These are phyloP conservation scores for Drosophila pectinifera DNA, from an alignment of 1,140 invertebrate genomes.

Conservation along the genomic window DNA sequence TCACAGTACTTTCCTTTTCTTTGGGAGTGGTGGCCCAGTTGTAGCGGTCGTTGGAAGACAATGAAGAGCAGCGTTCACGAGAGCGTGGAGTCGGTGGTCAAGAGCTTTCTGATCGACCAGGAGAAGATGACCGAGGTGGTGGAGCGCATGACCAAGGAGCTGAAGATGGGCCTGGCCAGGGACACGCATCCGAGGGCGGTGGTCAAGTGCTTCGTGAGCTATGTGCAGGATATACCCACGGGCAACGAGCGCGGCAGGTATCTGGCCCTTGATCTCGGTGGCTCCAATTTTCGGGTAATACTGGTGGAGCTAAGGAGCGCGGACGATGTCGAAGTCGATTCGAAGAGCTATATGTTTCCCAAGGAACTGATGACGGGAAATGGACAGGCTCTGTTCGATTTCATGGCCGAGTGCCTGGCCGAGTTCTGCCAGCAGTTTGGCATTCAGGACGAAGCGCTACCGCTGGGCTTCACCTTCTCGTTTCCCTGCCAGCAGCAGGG, in stretches of 20 bases:
- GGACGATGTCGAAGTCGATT: slow-evolving; percentile 93
- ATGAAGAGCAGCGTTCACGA: slow-evolving; percentile 5
- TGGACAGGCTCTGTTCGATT: slow-evolving; percentile 95
- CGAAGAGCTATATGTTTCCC: slow-evolving; percentile 97
- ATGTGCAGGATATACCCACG: slow-evolving; percentile 97
- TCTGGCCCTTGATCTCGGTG: slow-evolving; percentile 98
- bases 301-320: slow-evolving; percentile 93
- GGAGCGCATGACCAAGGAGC: slow-evolving; percentile 89
- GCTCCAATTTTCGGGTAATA: slow-evolving; percentile 98
- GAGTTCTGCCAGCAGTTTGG: slow-evolving; percentile 94
- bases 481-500: slow-evolving; percentile 97
- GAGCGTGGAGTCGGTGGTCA: slow-evolving; percentile 31
- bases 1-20: neutral
- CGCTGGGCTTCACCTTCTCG: slow-evolving; percentile 98
- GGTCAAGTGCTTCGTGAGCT: slow-evolving; percentile 92
- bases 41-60: neutral
- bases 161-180: slow-evolving; percentile 92
- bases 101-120: slow-evolving; percentile 84
- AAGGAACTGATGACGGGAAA: slow-evolving; percentile 95
- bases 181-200: slow-evolving; percentile 91
- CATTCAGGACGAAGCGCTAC: slow-evolving; percentile 86
- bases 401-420: slow-evolving; percentile 97
- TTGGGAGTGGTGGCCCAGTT: neutral
- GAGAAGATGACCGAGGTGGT: slow-evolving; percentile 92
- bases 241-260: slow-evolving; percentile 98